phyloP scores from a whole-genome alignment of 37 sponge, comb jelly and placozoan genomes.

The Haliclona indistincta region DNA sequence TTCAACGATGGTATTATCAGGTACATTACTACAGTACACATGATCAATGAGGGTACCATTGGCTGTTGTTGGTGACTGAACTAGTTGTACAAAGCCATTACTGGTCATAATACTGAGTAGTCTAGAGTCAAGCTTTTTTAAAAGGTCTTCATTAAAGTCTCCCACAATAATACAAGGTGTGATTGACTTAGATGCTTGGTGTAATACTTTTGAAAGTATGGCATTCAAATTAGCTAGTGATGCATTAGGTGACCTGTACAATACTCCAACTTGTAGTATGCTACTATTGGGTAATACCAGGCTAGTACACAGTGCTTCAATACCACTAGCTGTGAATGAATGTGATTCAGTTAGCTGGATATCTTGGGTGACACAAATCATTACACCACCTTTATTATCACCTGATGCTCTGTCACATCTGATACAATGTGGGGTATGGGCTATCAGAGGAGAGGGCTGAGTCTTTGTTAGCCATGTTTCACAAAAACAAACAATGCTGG shows the following conservation, averaged over 20 bases:
- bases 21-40: constrained; percentile 1
- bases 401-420: constrained; percentile 25
- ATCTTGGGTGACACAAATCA: constrained; percentile 4
- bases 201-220: too few species aligned
- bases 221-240: background rate
- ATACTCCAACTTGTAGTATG: constrained; percentile 15
- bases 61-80: constrained; percentile 12
- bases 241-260: constrained; percentile 30
- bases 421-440: background rate
- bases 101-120: background rate
- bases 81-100: constrained; percentile 8
- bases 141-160: constrained; percentile 33
- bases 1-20: background rate
- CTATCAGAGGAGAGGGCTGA: constrained; percentile 22
- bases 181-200: too few species aligned
- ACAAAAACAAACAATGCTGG: constrained; percentile 21
- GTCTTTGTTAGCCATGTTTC: constrained; percentile 22
- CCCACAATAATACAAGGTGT: constrained; percentile 16
- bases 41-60: constrained; percentile 27
- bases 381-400: constrained; percentile 14
- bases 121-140: background rate
- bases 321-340: constrained; percentile 16
- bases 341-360: background rate
- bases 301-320: constrained; percentile 1
- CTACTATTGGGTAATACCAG: background rate